Evolutionary conservation across 2,113 vertebrate species (phyloP).

Genomic region (Clarias batrachus): DNA sequence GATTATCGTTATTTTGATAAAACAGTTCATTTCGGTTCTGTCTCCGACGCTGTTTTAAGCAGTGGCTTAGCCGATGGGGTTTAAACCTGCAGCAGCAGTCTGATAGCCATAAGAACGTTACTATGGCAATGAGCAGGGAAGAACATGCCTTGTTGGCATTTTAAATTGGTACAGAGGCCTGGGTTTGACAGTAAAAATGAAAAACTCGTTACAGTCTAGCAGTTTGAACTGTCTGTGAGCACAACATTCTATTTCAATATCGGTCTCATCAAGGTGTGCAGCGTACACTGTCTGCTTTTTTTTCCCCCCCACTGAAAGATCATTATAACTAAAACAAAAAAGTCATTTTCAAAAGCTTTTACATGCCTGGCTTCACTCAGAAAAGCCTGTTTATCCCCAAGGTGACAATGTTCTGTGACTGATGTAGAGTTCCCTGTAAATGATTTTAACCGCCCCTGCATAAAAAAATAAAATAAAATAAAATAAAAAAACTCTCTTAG

Average conservation of each 20-base stretch:
- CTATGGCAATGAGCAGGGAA: constrained; percentile 42
- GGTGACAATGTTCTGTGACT: constrained; percentile 30
- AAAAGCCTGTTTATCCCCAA: constrained; percentile 33
- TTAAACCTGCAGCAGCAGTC: constrained; percentile 25
- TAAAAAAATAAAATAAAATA: neutral
- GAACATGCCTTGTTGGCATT: constrained; percentile 37
- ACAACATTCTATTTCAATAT: neutral
- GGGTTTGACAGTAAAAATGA: constrained; percentile 33
- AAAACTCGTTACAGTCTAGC: constrained; percentile 27
- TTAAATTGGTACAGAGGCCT: constrained; percentile 36
- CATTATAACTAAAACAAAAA: constrained; percentile 19
- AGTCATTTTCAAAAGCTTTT: constrained; percentile 46
- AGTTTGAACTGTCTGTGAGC: constrained; percentile 5
- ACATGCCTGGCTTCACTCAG: constrained; percentile 36
- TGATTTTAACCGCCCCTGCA: constrained; percentile 19
- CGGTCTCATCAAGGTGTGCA: neutral
- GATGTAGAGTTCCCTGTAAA: constrained; percentile 38
- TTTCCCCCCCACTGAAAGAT: constrained; percentile 8
- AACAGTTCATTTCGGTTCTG: no score
- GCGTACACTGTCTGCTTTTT: constrained; percentile 4
- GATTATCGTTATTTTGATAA: no score
- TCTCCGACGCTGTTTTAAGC: neutral
- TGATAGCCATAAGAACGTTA: constrained; percentile 31
- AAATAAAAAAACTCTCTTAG: neutral
- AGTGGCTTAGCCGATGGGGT: neutral